Percentiles rank a stretch among this genome's conserved stretches.
Evolutionary conservation across 2,797 vertebrate genomes (phyloP).

Genomic region (Glossophaga mutica): DNA sequence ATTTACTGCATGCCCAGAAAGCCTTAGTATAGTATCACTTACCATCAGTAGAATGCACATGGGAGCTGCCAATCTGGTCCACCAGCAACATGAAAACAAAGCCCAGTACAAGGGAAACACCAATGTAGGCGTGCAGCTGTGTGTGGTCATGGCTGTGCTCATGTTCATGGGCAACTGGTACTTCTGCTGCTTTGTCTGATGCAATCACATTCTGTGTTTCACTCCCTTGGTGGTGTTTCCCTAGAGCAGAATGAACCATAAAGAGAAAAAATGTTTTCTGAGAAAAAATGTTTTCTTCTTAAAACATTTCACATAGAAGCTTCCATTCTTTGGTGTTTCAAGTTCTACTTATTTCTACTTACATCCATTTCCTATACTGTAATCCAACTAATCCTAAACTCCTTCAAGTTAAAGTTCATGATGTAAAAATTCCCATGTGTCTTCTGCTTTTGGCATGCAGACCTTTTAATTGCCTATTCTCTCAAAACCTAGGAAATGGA

Average conservation of each 20-base stretch:
- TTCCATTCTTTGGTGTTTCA: constrained; percentile 28
- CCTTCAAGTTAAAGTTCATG: constrained; percentile 33
- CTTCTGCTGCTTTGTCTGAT: constrained; percentile 83
- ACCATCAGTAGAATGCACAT: constrained; percentile 94
- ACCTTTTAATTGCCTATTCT: constrained; percentile 37
- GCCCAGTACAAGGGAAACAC: constrained; percentile 95
- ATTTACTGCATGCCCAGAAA: background rate
- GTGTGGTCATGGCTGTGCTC: constrained; percentile 88
- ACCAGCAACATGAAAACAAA: constrained; percentile 99
- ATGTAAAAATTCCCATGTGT: constrained; percentile 24
- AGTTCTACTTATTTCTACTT: constrained; percentile 39
- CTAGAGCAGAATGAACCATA: constrained; percentile 71
- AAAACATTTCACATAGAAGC: background rate
- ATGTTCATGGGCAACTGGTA: constrained; percentile 71
- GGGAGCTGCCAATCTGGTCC: constrained; percentile 96
- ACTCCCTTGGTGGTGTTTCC: constrained; percentile 83
- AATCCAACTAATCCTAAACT: constrained; percentile 24
- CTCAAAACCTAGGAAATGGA: constrained; percentile 28
- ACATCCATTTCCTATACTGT: background rate
- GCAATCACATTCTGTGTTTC: constrained; percentile 82
- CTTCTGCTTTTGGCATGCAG: constrained; percentile 11
- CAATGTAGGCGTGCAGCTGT: constrained; percentile 94
- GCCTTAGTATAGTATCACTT: constrained; percentile 62
- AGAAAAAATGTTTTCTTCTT: constrained; percentile 21
- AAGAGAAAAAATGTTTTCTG: constrained; percentile 24